phyloP scores from a whole-genome alignment of 2,888 invertebrate genomes.

The Argynnis bischoffii region DNA sequence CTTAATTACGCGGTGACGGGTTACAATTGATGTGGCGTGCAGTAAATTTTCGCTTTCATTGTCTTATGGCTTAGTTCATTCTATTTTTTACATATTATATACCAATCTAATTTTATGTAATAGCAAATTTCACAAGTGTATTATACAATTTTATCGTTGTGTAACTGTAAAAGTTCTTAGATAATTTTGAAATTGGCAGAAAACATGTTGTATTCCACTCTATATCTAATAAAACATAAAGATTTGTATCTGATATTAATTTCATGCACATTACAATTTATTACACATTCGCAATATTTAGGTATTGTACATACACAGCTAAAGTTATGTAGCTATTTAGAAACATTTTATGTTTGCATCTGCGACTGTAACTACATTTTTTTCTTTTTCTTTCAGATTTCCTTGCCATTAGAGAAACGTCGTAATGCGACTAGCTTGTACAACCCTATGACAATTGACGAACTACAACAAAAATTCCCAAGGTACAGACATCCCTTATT shows the following conservation, averaged over 20 bases:
- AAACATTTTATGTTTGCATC: background rate
- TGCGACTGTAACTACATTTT: background rate
- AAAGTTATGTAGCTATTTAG: too few species aligned
- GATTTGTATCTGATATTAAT: background rate
- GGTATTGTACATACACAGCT: too few species aligned
- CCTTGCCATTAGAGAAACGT: constrained; percentile 93
- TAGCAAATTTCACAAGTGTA: constrained; percentile 4
- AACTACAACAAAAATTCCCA: constrained; percentile 89
- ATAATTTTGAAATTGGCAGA: background rate
- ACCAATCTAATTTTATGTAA: constrained; percentile 4
- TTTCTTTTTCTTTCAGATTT: constrained; percentile 83
- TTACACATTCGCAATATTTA: too few species aligned
- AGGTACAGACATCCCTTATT: constrained; percentile 54
- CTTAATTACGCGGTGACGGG: constrained; percentile 23
- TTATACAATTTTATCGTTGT: background rate
- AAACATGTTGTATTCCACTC: background rate
- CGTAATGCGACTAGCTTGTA: constrained; percentile 95
- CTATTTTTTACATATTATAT: constrained; percentile 12
- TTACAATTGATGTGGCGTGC: constrained; percentile 31
- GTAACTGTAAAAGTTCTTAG: background rate
- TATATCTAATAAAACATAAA: background rate
- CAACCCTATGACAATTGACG: constrained; percentile 92
- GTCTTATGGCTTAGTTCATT: constrained; percentile 6
- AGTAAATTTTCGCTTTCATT: constrained; percentile 20
- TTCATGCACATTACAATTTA: background rate